These are phyloP conservation scores for Megalurothrips usitatus DNA, from an alignment of 2,888 invertebrate species.

Conservation along the genomic window DNA sequence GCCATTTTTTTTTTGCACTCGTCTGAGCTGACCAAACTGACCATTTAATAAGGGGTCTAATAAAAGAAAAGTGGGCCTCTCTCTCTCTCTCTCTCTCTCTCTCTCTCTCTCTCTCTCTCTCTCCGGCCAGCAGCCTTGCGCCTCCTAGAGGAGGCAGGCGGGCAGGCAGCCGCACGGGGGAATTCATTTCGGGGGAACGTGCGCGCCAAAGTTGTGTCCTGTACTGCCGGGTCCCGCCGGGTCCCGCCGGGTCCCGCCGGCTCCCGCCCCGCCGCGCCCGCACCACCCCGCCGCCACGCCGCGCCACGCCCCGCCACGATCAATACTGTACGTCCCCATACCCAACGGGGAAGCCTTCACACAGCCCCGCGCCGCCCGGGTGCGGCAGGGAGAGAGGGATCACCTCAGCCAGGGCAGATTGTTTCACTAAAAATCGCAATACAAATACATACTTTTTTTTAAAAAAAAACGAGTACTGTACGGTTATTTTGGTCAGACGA, in stretches of 20 bases:
- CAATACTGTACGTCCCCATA: conserved; percentile 16
- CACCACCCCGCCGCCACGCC: background rate
- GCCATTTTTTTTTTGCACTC: too few relatives aligned
- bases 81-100: background rate
- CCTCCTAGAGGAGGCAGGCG: background rate
- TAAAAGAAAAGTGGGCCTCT: too few relatives aligned
- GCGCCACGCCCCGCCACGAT: conserved; percentile 6
- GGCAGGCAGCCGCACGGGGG: too few relatives aligned
- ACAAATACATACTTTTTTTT: too few relatives aligned
- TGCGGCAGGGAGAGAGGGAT: background rate
- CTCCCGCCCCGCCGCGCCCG: too few relatives aligned
- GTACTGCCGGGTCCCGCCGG: background rate
- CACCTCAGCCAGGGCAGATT: too few relatives aligned
- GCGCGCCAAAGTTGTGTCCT: conserved; percentile 25
- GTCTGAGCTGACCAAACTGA: too few relatives aligned
- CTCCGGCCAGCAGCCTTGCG: background rate
- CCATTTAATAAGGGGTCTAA: too few relatives aligned
- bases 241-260: background rate
- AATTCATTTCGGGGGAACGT: conserved; percentile 15
- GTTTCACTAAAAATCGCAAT: too few relatives aligned
- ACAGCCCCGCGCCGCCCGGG: background rate
- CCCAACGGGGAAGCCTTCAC: background rate
- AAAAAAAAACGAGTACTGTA: too few relatives aligned
- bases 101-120: too few relatives aligned
- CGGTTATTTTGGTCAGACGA: too few relatives aligned